Evolutionary conservation across 2,888 invertebrate species (phyloP), one percentile per base, ranked within the genome.

Genomic region (Caenorhabditis auriculariae): DNA sequence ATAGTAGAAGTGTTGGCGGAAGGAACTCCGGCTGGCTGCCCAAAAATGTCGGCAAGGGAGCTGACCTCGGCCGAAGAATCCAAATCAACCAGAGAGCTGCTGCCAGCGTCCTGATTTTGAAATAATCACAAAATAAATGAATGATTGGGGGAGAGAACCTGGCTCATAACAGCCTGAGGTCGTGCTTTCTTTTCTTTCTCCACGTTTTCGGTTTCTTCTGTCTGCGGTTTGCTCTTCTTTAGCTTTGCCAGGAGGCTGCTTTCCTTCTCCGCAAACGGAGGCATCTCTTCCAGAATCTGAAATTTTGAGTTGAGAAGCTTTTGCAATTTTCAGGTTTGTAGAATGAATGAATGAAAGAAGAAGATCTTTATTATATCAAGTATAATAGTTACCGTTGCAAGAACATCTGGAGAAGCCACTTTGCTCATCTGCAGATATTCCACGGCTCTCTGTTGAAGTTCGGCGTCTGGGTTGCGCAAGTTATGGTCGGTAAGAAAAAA

Each of bases 401-500:
- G 85, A 57, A 98, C 95, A 87, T 98, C 96, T 53, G 93, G 89
- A 67, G 93, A 91, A 28, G 95, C 93, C 63, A 95, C 91, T 81
- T 92, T 91, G 83, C 93, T 94, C 62, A 98, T 86, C 81, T 94
- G 93, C 60, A 98, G 85, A 85, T 98, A 98, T 85, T 99, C 98
- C 59, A 94, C 93, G 51, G 96, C 93, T 77, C 98, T 87, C 83
- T 98, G 98, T 82, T 98, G 98, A 57, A 99, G 85, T 83, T 98
- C 98, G 29, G 95, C 96, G 86, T 98, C 98, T 19, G 98, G 93
- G 76, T 93, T 95, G 37, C 93, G 88, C 72, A 96, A 86, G 85
- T 98, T 96, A 81, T 93, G 94, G 82, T 96, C 92, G 80, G 83
- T 83, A 48, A 2, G n/a, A 48, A 48, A 26, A 26, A 27, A 27